These are phyloP conservation scores for Xanthia icteritia DNA, from an alignment of 2,888 invertebrate species.

Conservation along the genomic window DNA sequence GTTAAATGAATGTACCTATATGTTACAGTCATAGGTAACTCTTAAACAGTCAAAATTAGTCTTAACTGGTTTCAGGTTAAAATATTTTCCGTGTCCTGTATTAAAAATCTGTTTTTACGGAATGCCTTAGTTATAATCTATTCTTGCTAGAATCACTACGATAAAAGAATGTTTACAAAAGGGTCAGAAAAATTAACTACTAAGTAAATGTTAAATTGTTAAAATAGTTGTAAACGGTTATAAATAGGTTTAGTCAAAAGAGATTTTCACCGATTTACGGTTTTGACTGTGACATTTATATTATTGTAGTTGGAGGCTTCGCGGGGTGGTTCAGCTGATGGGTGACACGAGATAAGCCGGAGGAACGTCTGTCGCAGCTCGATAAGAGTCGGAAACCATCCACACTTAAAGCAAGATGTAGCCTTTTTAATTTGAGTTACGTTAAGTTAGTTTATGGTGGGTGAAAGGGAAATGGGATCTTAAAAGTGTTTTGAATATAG, in stretches of 20 bases:
- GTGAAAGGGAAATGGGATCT: constrained; percentile 2
- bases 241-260: not conserved
- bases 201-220: not conserved
- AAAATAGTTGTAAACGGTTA: not conserved
- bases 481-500: not conserved
- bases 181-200: too few relatives aligned
- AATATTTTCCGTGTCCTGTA: not conserved
- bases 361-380: constrained; percentile 62
- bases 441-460: constrained; percentile 15
- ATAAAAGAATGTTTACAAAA: not conserved
- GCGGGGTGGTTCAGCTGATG: constrained; percentile 44
- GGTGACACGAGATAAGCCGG: constrained; percentile 61
- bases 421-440: constrained; percentile 44
- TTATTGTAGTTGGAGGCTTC: constrained; percentile 49
- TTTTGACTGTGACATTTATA: constrained; percentile 2
- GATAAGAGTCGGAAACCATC: constrained; percentile 64
- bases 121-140: not conserved
- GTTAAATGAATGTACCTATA: constrained; percentile 56
- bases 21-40: not conserved
- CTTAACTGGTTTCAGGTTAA: too few relatives aligned
- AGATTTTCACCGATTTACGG: not conserved
- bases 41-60: not conserved
- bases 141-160: not conserved
- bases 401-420: constrained; percentile 34
- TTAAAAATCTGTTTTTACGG: not conserved